phyloP scores from a whole-genome alignment of 1,140 invertebrate genomes.

The Pomacea maculata region DNA sequence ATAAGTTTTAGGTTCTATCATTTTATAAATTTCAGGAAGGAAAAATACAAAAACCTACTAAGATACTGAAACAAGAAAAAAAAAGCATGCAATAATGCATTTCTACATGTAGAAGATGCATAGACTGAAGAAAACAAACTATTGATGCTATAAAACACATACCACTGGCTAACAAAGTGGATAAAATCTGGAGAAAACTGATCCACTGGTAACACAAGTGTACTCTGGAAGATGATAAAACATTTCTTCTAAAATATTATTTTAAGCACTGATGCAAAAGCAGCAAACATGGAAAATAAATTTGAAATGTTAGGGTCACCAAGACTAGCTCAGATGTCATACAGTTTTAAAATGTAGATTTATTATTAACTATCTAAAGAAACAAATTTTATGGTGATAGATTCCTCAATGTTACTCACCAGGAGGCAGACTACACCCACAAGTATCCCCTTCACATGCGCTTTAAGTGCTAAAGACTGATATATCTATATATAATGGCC shows the following conservation, averaged over 20 bases:
- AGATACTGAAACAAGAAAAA: not conserved
- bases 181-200: constrained; percentile 91
- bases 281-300: not conserved
- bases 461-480: no score
- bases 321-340: no score
- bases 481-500: no score
- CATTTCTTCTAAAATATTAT: not conserved
- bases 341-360: not conserved
- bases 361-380: not conserved
- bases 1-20: no score
- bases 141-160: constrained; percentile 25
- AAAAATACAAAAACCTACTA: not conserved
- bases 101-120: no score
- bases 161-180: constrained; percentile 92
- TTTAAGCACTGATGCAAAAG: not conserved
- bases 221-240: constrained; percentile 68
- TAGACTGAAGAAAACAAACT: not conserved
- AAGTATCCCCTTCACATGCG: no score
- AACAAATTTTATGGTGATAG: not conserved
- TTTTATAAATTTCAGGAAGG: no score
- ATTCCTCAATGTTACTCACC: not conserved
- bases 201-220: constrained; percentile 84
- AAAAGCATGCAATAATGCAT: not conserved
- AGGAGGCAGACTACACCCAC: no score
- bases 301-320: not conserved